These are phyloP conservation scores for Ricordea florida DNA, from an alignment of 92 coral and sea anemone genomes.

Conservation along the genomic window DNA sequence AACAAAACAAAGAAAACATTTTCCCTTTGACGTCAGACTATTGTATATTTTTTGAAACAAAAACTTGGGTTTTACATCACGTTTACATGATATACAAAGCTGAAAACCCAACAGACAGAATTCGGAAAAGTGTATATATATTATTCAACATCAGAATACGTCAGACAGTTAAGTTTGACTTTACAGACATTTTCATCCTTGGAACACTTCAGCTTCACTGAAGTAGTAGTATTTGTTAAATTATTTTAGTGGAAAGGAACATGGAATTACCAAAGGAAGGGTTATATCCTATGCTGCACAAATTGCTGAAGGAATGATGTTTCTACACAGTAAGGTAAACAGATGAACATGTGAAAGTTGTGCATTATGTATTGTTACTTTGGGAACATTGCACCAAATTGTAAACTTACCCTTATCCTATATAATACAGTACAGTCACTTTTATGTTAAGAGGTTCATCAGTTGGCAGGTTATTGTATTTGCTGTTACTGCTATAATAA, in stretches of 20 bases:
- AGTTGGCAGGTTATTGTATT: background rate
- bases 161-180: no score
- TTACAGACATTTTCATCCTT: background rate
- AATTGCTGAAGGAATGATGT: constrained; percentile 95
- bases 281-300: constrained; percentile 80
- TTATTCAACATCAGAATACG: no score
- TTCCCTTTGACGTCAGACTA: no score
- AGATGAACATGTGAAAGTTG: background rate
- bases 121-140: no score
- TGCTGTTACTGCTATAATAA: background rate
- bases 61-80: no score
- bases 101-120: no score
- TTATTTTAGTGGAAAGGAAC: constrained; percentile 1
- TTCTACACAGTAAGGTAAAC: constrained; percentile 66
- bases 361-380: no score
- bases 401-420: no score
- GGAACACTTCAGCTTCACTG: background rate
- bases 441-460: background rate
- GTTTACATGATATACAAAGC: no score
- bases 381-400: no score
- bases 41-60: no score
- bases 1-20: no score
- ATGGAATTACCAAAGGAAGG: constrained; percentile 18
- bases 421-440: background rate
- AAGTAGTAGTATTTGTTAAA: background rate